phyloP scores from a whole-genome alignment of 2,113 vertebrate genomes.

The Thalassoma bifasciatum region DNA sequence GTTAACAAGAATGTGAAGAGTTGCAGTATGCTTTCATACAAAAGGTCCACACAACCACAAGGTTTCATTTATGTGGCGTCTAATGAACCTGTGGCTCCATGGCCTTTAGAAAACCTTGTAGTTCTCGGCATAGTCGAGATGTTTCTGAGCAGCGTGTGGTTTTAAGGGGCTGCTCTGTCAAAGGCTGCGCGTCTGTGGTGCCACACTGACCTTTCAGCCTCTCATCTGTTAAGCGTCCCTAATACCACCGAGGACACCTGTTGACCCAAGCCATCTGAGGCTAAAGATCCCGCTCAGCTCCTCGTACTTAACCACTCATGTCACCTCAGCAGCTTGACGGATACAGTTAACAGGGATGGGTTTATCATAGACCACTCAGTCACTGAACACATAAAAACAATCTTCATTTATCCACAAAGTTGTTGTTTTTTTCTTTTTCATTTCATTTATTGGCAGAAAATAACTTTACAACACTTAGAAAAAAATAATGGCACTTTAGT shows the following conservation, averaged over 20 bases:
- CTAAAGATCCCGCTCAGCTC: slow-evolving; percentile 43
- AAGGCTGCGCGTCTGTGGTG: slow-evolving; percentile 23
- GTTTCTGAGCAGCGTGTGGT: background rate
- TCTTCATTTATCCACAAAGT: slow-evolving; percentile 13
- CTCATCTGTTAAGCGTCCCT: slow-evolving; percentile 75
- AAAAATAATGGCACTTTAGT: slow-evolving; percentile 66
- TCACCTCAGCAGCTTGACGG: slow-evolving; percentile 18
- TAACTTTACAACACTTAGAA: slow-evolving; percentile 29
- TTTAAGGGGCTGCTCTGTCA: background rate
- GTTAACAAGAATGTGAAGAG: background rate
- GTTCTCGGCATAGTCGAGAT: background rate
- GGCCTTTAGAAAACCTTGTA: background rate
- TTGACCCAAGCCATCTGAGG: slow-evolving; percentile 31
- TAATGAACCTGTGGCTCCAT: background rate
- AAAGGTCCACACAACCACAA: background rate
- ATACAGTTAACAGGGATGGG: background rate
- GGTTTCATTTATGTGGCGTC: background rate
- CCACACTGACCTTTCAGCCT: slow-evolving; percentile 61
- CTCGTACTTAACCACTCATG: slow-evolving; percentile 35
- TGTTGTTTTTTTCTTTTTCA: slow-evolving; percentile 57
- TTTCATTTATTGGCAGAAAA: slow-evolving; percentile 49
- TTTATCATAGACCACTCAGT: background rate
- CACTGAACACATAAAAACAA: background rate
- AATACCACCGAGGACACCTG: slow-evolving; percentile 77
- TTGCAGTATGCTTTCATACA: background rate